phyloP scores from a whole-genome alignment of 1,140 invertebrate species.

The Bombus polaris region DNA sequence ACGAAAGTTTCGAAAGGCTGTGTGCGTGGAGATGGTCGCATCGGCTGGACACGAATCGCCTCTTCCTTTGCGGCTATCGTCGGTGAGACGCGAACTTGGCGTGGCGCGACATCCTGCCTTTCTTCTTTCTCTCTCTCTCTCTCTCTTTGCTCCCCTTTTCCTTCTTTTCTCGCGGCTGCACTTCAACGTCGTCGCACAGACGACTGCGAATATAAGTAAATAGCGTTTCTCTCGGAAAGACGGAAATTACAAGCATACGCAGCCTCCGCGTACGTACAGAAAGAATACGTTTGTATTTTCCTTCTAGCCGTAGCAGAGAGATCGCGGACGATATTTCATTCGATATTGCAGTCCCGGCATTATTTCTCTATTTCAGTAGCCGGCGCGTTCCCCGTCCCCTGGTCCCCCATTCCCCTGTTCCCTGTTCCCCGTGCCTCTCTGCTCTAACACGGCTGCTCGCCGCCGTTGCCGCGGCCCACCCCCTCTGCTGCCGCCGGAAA shows the following conservation, averaged over 20 bases:
- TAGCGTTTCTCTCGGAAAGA: constrained; percentile 24
- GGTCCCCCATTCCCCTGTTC: not conserved
- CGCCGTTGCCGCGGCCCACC: constrained; percentile 4
- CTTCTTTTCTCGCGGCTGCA: not conserved
- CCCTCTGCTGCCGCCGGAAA: constrained; percentile 54
- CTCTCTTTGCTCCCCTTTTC: not conserved
- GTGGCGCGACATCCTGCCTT: not conserved
- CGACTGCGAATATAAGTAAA: constrained; percentile 27
- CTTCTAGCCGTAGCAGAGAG: constrained; percentile 56
- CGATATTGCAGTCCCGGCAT: constrained; percentile 77
- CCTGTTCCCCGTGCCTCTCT: not conserved
- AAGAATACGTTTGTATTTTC: constrained; percentile 62
- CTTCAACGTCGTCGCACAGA: constrained; percentile 2
- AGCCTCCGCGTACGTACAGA: constrained; percentile 19
- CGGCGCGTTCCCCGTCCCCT: constrained; percentile 28
- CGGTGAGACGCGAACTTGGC: too few species aligned
- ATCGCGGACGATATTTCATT: constrained; percentile 77
- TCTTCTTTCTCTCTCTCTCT: not conserved
- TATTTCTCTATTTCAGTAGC: constrained; percentile 78
- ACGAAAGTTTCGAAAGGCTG: not conserved
- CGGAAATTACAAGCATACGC: constrained; percentile 49
- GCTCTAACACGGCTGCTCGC: not conserved
- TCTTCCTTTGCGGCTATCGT: not conserved
- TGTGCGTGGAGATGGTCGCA: not conserved
- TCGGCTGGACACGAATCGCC: not conserved